Conservation (phyloP, 1,140 invertebrate genomes). For the Caenorhabditis latens region DNA sequence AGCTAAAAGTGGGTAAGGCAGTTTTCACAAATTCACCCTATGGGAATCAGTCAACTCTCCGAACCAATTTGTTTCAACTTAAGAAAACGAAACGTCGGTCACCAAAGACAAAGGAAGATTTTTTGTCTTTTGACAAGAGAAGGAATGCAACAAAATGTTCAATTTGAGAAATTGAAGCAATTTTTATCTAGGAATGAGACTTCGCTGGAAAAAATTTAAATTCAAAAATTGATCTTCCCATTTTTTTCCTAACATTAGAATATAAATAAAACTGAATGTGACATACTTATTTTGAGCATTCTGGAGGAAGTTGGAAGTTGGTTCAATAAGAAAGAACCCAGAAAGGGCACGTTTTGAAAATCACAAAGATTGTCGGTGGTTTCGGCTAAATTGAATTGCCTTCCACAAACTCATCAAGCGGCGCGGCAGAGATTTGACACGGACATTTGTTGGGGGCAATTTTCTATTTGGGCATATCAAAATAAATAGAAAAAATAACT, state of each 20-base stretch:
- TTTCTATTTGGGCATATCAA: no score
- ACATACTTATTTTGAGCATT: no score
- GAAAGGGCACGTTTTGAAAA: slow-evolving; percentile 26
- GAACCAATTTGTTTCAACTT: slow-evolving; percentile 47
- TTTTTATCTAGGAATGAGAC: no score
- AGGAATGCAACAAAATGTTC: neutral
- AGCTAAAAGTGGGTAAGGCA: slow-evolving; percentile 5
- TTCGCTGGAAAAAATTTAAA: no score
- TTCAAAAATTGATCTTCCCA: no score
- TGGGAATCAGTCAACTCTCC: slow-evolving; percentile 40
- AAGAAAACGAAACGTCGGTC: neutral
- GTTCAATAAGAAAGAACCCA: neutral
- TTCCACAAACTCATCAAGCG: slow-evolving; percentile 21
- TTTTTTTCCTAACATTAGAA: no score
- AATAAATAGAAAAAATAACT: no score
- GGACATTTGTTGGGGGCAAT: neutral
- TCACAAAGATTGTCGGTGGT: slow-evolving; percentile 37
- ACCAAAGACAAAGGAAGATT: neutral
- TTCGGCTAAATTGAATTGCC: slow-evolving; percentile 27
- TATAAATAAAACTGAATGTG: no score
- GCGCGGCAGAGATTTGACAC: neutral
- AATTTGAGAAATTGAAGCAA: no score
- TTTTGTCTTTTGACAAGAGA: neutral
- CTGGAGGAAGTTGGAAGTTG: no score
- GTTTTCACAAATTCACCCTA: slow-evolving; percentile 45